Conservation (phyloP, 2,797 vertebrate genomes). For the Gambelia wislizenii region DNA sequence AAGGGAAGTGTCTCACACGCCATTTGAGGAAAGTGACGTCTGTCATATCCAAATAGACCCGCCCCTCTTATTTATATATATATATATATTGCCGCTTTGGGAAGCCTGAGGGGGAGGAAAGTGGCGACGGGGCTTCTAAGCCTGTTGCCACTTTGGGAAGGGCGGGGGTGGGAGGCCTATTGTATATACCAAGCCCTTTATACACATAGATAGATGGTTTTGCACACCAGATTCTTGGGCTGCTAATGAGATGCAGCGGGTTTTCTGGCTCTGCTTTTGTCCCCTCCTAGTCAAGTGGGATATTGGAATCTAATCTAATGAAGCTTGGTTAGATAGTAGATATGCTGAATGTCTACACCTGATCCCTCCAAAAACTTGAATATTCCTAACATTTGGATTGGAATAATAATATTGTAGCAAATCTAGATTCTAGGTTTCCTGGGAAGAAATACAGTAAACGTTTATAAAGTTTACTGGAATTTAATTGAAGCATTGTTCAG, state of each 20-base stretch:
- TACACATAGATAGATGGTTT: no score
- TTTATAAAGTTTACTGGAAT: neutral
- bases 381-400: neutral
- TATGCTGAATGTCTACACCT: neutral
- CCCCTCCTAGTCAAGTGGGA: neutral
- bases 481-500: neutral
- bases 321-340: neutral
- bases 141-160: no score
- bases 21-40: constrained; percentile 11
- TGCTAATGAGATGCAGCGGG: neutral
- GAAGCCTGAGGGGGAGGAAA: no score
- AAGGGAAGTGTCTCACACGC: accelerated
- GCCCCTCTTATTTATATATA: no score
- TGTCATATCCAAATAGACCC: neutral
- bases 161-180: no score
- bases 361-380: neutral
- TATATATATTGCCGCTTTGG: no score
- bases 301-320: neutral
- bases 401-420: no score
- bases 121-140: no score
- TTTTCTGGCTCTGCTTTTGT: no score
- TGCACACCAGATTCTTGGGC: neutral
- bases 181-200: no score
- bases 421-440: neutral
- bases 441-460: neutral